Base-by-base conservation (phyloP, 2,113 vertebrate species). In the Centropristis striata region DNA sequence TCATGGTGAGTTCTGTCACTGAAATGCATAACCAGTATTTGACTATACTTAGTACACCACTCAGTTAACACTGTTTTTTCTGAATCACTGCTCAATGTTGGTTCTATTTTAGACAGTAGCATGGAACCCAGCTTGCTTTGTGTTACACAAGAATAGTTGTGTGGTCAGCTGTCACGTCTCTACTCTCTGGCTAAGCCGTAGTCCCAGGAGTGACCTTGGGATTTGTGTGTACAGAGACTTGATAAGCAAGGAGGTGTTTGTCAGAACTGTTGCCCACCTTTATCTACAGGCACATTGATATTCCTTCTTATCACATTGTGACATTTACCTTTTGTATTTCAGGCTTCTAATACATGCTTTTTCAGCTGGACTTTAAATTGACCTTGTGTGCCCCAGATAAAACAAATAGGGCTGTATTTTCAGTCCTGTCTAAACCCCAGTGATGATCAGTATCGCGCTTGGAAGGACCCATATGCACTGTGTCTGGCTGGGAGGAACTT, bases 1-100 rank as follows among this genome's bases (percentile, higher is more conserved):
- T 99, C 75, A 98, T 99, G 98, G 98, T 99, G 90, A 96, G 95
- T 92, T 27, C 6, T 55, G 27, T 32, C n/a, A 36, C 20, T 66
- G 8, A 32, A 60, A 50, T 65, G 14, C n/a, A 65, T 18, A 8
- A 41, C 20, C 44, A 59, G 10, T 59, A 8, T 12, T 20, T 37
- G 2, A 50, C 72, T 59, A 25, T 28, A 14, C 50, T 58, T 25
- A 42, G 8, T 60, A 27, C 0, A 1, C 2, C 58, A 14, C 15
- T 7, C 7, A 18, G 18, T 42, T 10, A n/a, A 32, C 32, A 44
- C 13, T 20, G n/a, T 65, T 41, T 49, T 57, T 36, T 10, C 18
- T 51, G 1, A 20, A 46, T 53, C 27, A 44, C 20, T 50, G n/a
- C 10, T 61, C 25, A 16, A 53, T 51, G 18, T 36, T 47, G 2